Conservation (phyloP, 1,140 invertebrate genomes). For the Drosophila erecta region DNA sequence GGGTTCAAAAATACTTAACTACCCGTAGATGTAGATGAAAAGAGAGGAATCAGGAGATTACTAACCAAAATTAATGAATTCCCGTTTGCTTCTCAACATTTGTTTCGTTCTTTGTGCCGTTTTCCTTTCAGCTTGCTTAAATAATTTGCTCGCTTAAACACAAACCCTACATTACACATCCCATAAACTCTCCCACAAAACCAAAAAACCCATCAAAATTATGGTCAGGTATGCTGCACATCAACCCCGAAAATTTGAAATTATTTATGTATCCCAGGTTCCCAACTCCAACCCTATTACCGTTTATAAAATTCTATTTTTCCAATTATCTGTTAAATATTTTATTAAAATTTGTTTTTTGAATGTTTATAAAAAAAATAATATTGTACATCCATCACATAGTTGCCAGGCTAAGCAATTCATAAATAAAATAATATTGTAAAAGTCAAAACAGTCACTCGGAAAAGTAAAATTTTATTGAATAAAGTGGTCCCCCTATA, state of each 20-base stretch:
- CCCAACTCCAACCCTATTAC: not conserved
- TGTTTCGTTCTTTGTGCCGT: slow-evolving; percentile 57
- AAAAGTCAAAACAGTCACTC: too few relatives aligned
- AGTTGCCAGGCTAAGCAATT: too few relatives aligned
- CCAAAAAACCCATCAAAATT: slow-evolving; percentile 43
- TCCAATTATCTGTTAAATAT: too few relatives aligned
- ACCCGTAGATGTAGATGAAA: not conserved
- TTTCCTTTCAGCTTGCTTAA: slow-evolving; percentile 67
- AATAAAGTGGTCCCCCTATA: too few relatives aligned
- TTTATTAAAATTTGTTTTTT: too few relatives aligned
- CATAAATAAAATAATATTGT: too few relatives aligned
- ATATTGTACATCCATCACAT: too few relatives aligned
- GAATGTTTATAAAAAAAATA: too few relatives aligned
- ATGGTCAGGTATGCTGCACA: slow-evolving; percentile 69
- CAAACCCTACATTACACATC: slow-evolving; percentile 23
- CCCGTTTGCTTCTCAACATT: slow-evolving; percentile 27
- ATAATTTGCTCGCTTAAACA: slow-evolving; percentile 52
- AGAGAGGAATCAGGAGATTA: not conserved
- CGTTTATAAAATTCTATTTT: slow-evolving; percentile 1
- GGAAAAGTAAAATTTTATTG: not conserved
- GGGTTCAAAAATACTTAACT: slow-evolving; percentile 7
- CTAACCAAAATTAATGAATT: slow-evolving; percentile 2
- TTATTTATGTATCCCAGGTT: slow-evolving; percentile 1
- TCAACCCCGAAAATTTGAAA: slow-evolving; percentile 1
- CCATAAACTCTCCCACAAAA: slow-evolving; percentile 19